Percentiles rank a stretch among this genome's conserved stretches.
phyloP scores from a whole-genome alignment of 2,888 invertebrate genomes.

The Pharmacophagus antenor region DNA sequence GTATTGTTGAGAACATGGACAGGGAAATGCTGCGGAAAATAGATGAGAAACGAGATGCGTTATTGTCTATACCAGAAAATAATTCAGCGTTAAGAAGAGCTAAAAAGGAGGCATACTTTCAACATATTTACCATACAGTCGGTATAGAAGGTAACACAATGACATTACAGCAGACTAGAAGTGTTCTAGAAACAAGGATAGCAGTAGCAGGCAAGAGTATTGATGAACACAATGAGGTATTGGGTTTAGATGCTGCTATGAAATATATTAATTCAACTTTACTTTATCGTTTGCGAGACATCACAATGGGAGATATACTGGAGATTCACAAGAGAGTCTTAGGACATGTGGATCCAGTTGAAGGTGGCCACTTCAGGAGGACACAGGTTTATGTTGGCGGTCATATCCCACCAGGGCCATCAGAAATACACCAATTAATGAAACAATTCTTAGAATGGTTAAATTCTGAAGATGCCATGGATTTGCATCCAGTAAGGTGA shows the following conservation, averaged over 20 bases:
- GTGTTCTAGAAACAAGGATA: conserved; percentile 91
- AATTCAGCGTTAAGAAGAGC: conserved; percentile 91
- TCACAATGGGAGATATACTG: conserved; percentile 92
- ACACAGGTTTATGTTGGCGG: conserved; percentile 97
- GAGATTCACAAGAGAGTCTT: conserved; percentile 95
- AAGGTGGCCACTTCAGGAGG: conserved; percentile 92
- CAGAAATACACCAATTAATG: conserved; percentile 90
- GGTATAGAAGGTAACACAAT: conserved; percentile 99
- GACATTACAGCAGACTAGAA: conserved; percentile 94
- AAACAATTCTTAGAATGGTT: conserved; percentile 95
- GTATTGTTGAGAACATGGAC: conserved; percentile 94
- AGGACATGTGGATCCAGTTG: conserved; percentile 96
- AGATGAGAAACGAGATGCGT: conserved; percentile 90
- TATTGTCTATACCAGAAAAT: conserved; percentile 90
- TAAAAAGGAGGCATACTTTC: conserved; percentile 96
- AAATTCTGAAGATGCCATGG: conserved; percentile 91
- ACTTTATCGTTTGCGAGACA: conserved; percentile 87
- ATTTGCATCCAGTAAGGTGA: conserved; percentile 92
- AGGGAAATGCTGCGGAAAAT: conserved; percentile 87
- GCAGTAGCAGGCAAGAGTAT: conserved; percentile 93
- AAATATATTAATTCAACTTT: conserved; percentile 93
- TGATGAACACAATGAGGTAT: conserved; percentile 97
- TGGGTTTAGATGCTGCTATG: conserved; percentile 96
- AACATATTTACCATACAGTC: conserved; percentile 97
- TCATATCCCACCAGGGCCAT: conserved; percentile 95